A percentile compares a stretch with the other conserved stretches of the same genome.
These are phyloP conservation scores for Drosophila willistoni DNA, from an alignment of 1,140 invertebrate genomes.

Conservation along the genomic window DNA sequence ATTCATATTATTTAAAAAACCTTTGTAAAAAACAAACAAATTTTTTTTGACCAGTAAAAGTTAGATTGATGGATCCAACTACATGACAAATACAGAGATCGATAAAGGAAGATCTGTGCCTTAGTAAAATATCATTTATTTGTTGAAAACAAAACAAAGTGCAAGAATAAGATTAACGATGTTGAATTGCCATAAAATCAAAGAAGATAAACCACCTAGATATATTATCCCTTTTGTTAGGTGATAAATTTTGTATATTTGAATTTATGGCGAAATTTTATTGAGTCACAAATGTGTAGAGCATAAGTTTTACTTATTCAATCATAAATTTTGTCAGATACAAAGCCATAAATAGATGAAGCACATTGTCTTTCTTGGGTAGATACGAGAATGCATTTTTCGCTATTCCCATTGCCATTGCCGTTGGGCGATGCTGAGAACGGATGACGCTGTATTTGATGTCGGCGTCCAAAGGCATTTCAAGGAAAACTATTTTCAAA, in stretches of 20 bases:
- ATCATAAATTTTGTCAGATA: background rate
- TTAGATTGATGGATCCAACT: too few species aligned
- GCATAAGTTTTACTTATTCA: background rate
- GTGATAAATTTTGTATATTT: too few species aligned
- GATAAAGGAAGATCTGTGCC: too few species aligned
- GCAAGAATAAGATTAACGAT: too few species aligned
- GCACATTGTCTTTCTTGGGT: constrained; percentile 3
- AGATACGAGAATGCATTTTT: constrained; percentile 32
- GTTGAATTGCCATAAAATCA: background rate
- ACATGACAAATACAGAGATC: too few species aligned
- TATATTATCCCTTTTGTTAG: too few species aligned
- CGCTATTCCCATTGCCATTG: constrained; percentile 17
- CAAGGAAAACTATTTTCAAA: constrained; percentile 60
- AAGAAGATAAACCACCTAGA: background rate
- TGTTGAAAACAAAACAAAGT: too few species aligned
- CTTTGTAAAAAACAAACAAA: too few species aligned
- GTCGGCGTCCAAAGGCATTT: constrained; percentile 47
- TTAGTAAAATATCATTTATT: too few species aligned
- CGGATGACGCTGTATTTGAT: constrained; percentile 1
- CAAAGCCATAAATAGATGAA: constrained; percentile 5
- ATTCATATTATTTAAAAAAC: too few species aligned
- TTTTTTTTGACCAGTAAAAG: too few species aligned
- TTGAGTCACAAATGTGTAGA: background rate
- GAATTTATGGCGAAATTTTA: background rate
- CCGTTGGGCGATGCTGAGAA: background rate